Evolutionary conservation across 2,888 invertebrate genomes (phyloP), one percentile per base, ranked within the genome.

Genomic region (Phortica magna): DNA sequence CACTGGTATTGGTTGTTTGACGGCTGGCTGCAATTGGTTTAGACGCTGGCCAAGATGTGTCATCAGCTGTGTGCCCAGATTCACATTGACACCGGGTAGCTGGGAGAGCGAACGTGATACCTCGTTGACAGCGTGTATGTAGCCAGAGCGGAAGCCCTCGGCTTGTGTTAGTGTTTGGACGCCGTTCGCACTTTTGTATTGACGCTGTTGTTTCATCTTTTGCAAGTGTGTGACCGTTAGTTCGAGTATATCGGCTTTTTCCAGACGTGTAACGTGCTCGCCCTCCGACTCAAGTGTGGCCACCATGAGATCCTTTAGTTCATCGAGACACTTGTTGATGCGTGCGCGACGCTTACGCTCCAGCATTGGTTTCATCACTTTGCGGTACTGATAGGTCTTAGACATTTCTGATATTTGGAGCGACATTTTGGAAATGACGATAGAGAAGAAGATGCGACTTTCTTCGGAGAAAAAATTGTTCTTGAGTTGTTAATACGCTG

Each of bases 291-390:
- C 92, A 64, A 92, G 77, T 1, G 91, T 91, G 71, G 91, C 89
- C 9, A 97, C 97, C 96, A 97, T 96, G 89, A 97, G 93, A 92
- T 97, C 97, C 91, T 97, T 97, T 73, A 97, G 94, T 90, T 97
- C 97, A 91, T 97, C 97, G 88, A 97, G 93, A 92, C 97, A 97
- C 86, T 96, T 95, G 92, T 97, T 97, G 93, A 97, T 97, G 91
- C 97, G 94, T 82, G 97, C 97, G 82, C 97, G 94, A 75, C 97
- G 94, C 91, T 97, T 97, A 87, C 97, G 94, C 92, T 97, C 97
- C 87, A 97, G 93, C 96, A 97, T 96, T 89, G 97, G 97, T 92
- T 97, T 97, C 97, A 97, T 97, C 90, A 97, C 96, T 95, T 97
- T 97, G 92, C 97, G 95, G 93, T 97, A 97, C 92, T 97, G 97